phyloP scores from a whole-genome alignment of 2,888 invertebrate species.

The Pandemis cinnamomeana region DNA sequence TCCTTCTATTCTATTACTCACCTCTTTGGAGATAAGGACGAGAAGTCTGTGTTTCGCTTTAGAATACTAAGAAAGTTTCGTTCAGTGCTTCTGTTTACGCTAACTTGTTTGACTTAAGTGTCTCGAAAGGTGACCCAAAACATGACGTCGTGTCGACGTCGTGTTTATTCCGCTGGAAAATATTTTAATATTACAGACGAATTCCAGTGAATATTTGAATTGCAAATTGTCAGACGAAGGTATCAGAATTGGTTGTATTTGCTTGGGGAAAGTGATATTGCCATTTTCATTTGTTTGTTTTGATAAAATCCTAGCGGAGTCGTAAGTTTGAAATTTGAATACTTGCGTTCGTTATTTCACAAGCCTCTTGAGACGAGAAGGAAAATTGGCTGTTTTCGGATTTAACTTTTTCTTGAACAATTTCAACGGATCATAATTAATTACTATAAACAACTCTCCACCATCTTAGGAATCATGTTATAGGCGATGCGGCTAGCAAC shows the following conservation, averaged over 20 bases:
- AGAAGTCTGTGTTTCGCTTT: not conserved
- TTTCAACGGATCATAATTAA: no score
- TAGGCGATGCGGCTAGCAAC: no score
- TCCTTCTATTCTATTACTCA: no score
- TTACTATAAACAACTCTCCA: no score
- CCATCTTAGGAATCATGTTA: no score
- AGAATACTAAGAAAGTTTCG: slow-evolving; percentile 2
- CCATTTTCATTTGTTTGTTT: slow-evolving; percentile 10
- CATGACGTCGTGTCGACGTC: not conserved
- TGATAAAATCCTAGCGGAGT: not conserved
- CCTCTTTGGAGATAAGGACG: not conserved
- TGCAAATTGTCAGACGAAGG: slow-evolving; percentile 11
- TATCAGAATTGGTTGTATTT: slow-evolving; percentile 5
- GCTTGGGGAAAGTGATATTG: slow-evolving; percentile 18
- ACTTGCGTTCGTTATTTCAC: not conserved
- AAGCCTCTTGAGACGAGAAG: not conserved
- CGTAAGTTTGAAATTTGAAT: not conserved
- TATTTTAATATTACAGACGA: slow-evolving; percentile 14
- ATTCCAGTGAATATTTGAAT: slow-evolving; percentile 5
- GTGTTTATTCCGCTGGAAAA: not conserved
- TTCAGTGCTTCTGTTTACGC: not conserved
- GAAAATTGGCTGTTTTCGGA: not conserved
- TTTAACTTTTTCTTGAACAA: not conserved
- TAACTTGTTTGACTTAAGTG: not conserved
- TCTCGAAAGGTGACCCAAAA: not conserved